Percentiles rank a stretch among this genome's conserved stretches.
Conservation (phyloP, 2,888 invertebrate genomes). For the Sthenelais limicola region DNA sequence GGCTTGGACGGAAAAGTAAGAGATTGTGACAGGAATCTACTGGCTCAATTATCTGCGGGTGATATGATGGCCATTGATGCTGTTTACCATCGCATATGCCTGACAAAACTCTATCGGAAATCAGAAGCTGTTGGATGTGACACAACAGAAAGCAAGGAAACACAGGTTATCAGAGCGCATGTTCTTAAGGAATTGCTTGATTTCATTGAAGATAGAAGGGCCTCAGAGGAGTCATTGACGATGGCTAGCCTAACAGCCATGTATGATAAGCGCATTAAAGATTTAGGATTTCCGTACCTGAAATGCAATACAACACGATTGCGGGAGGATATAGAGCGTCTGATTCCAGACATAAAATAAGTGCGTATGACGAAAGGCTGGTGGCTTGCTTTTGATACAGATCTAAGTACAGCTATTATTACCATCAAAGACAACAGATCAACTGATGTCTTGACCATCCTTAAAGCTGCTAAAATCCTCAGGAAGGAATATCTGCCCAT, state of each 20-base stretch:
- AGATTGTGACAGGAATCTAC: conserved; percentile 5
- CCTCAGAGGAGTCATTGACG: background rate
- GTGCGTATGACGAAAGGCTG: background rate
- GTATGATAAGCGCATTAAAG: background rate
- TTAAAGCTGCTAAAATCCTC: conserved; percentile 6
- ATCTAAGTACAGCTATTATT: background rate
- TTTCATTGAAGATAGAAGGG: background rate
- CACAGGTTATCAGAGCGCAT: background rate
- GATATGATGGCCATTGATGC: conserved; percentile 9
- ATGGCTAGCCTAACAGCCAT: background rate
- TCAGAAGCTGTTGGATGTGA: conserved; percentile 6
- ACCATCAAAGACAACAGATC: background rate
- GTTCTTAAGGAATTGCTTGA: conserved; percentile 4
- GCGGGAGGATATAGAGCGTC: background rate
- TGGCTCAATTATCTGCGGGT: background rate
- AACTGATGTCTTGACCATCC: background rate
- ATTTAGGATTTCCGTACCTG: background rate
- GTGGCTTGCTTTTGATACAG: background rate
- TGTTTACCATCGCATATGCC: conserved; percentile 10
- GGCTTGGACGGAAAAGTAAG: conserved; percentile 6
- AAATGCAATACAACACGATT: background rate
- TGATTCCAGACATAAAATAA: background rate
- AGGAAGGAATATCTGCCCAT: background rate
- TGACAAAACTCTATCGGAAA: conserved; percentile 3
- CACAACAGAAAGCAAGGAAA: background rate